phyloP scores from a whole-genome alignment of 2,113 vertebrate species.

The Scomber japonicus region DNA sequence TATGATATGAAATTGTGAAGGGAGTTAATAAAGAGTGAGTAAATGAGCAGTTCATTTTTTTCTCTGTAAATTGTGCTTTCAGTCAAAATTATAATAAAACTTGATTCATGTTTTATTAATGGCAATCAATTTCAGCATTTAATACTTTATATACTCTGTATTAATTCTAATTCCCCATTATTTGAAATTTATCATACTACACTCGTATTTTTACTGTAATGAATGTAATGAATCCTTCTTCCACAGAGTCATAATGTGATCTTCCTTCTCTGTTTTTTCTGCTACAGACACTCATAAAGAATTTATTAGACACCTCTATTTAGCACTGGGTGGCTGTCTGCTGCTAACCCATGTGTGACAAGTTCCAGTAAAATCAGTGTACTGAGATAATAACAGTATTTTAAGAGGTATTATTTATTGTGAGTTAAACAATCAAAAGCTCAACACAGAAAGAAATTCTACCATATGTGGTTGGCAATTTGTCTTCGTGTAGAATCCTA shows the following conservation, averaged over 20 bases:
- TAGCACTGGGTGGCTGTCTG: conserved; percentile 10
- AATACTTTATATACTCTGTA: conserved; percentile 21
- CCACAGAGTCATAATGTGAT: conserved; percentile 30
- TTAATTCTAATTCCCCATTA: conserved; percentile 46
- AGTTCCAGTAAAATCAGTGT: conserved; percentile 4
- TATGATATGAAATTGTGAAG: background rate
- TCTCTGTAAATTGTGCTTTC: conserved; percentile 4
- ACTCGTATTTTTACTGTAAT: background rate
- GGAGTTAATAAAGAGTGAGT: background rate
- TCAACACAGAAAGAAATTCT: no score
- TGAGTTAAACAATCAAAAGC: no score
- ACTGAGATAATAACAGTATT: background rate
- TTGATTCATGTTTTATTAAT: conserved; percentile 29
- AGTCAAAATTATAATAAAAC: conserved; percentile 21
- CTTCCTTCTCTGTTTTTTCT: conserved; percentile 10
- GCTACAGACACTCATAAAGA: conserved; percentile 8
- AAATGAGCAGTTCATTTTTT: conserved; percentile 23
- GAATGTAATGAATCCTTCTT: conserved; percentile 50
- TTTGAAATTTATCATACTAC: conserved; percentile 30
- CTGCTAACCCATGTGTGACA: conserved; percentile 20
- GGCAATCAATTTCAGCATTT: conserved; percentile 40
- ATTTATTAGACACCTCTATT: conserved; percentile 37
- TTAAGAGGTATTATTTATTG: no score
- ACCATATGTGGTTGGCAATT: no score
- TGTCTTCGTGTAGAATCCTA: no score